These are phyloP conservation scores for Pseudoips prasinana DNA, from an alignment of 2,888 invertebrate species.

Conservation along the genomic window DNA sequence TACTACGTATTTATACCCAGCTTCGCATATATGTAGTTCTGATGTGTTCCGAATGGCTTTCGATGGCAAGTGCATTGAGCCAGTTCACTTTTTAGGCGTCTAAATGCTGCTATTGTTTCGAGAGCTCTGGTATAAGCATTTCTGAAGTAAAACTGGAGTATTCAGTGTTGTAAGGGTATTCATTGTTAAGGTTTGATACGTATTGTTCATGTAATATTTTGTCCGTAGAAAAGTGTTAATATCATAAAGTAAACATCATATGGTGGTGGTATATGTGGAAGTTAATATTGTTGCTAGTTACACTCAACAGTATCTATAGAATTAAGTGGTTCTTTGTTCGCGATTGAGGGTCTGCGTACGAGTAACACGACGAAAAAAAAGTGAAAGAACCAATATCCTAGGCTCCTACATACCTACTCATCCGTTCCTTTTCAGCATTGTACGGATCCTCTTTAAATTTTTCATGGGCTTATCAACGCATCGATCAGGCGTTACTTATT, in stretches of 20 bases:
- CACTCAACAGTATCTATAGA: slow-evolving; percentile 45
- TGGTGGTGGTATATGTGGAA: too few species aligned
- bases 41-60: slow-evolving; percentile 74
- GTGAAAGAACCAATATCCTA: slow-evolving; percentile 57
- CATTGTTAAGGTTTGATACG: too few species aligned
- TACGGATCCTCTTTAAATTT: slow-evolving; percentile 64
- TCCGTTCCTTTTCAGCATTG: slow-evolving; percentile 54
- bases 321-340: slow-evolving; percentile 58
- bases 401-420: slow-evolving; percentile 49
- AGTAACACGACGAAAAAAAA: slow-evolving; percentile 53
- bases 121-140: slow-evolving; percentile 46
- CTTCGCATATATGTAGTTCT: slow-evolving; percentile 59
- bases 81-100: slow-evolving; percentile 70
- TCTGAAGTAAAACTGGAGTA: slow-evolving; percentile 39
- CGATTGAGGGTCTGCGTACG: slow-evolving; percentile 45
- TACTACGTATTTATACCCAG: slow-evolving; percentile 38
- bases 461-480: slow-evolving; percentile 72
- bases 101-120: slow-evolving; percentile 75
- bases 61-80: slow-evolving; percentile 74
- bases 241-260: too few species aligned
- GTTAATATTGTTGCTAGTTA: slow-evolving; percentile 33
- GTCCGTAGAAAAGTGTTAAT: too few species aligned
- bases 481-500: slow-evolving; percentile 73
- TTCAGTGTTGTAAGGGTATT: slow-evolving; percentile 14
- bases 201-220: too few species aligned